Conservation (phyloP, 2,888 invertebrate genomes). For the Ormyrus rosae region DNA sequence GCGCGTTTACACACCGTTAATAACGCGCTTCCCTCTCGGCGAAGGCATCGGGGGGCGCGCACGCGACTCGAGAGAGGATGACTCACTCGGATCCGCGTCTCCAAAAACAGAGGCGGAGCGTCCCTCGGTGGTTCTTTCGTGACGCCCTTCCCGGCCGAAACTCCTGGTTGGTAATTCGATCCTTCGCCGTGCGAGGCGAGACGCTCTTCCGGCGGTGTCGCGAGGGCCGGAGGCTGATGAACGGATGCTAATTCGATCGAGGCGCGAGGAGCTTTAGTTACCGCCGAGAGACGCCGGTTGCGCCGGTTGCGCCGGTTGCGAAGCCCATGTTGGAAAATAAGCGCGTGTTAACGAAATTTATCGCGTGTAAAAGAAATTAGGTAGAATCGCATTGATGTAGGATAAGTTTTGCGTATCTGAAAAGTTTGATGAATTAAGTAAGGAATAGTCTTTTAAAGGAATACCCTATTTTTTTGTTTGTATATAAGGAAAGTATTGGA, state of each 20-base stretch:
- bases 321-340: too few relatives aligned
- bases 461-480: too few relatives aligned
- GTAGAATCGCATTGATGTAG: too few relatives aligned
- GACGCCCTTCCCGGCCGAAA: neutral
- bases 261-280: too few relatives aligned
- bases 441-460: too few relatives aligned
- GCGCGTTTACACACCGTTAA: conserved; percentile 24
- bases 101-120: neutral
- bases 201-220: conserved; percentile 4
- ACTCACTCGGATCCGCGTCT: conserved; percentile 20
- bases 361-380: too few relatives aligned
- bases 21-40: conserved; percentile 9
- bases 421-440: too few relatives aligned
- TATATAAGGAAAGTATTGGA: too few relatives aligned
- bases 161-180: conserved; percentile 15
- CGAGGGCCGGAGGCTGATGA: neutral
- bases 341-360: too few relatives aligned
- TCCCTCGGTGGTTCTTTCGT: conserved; percentile 32
- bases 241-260: neutral
- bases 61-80: conserved; percentile 15
- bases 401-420: too few relatives aligned
- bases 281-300: too few relatives aligned
- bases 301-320: too few relatives aligned
- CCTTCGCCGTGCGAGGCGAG: neutral
- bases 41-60: neutral